phyloP scores from a whole-genome alignment of 64 coral and sea anemone species.

The Montipora efflorescens region DNA sequence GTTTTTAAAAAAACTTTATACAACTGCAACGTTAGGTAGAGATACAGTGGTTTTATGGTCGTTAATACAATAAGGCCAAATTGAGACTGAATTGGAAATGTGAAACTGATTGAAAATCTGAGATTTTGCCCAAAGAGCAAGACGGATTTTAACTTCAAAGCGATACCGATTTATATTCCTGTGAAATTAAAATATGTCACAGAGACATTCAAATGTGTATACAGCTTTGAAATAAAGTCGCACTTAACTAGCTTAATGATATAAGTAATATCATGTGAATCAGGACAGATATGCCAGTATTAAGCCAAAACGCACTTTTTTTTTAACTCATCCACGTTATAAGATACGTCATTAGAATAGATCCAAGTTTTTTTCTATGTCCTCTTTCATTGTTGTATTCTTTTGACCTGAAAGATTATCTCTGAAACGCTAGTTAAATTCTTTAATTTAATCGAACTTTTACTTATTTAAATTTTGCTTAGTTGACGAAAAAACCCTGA shows the following conservation, averaged over 20 bases:
- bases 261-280: not conserved
- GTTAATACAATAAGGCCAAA: no score
- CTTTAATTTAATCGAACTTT: not conserved
- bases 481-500: not conserved
- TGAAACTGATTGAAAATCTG: not conserved
- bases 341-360: no score
- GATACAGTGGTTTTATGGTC: not conserved
- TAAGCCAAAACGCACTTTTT: not conserved
- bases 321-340: no score
- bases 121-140: not conserved
- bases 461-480: not conserved
- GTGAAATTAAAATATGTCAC: constrained; percentile 34
- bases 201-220: constrained; percentile 13
- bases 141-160: constrained; percentile 7
- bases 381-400: not conserved
- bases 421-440: not conserved
- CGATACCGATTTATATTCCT: not conserved
- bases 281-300: not conserved
- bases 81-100: not conserved
- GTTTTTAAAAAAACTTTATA: no score
- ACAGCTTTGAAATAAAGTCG: constrained; percentile 44
- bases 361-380: no score
- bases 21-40: no score
- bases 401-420: not conserved
- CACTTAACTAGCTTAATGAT: constrained; percentile 18